Percentiles rank a stretch among this genome's conserved stretches.
These are phyloP conservation scores for Scaptomyza reducta DNA, from an alignment of 2,888 invertebrate species.

Conservation along the genomic window DNA sequence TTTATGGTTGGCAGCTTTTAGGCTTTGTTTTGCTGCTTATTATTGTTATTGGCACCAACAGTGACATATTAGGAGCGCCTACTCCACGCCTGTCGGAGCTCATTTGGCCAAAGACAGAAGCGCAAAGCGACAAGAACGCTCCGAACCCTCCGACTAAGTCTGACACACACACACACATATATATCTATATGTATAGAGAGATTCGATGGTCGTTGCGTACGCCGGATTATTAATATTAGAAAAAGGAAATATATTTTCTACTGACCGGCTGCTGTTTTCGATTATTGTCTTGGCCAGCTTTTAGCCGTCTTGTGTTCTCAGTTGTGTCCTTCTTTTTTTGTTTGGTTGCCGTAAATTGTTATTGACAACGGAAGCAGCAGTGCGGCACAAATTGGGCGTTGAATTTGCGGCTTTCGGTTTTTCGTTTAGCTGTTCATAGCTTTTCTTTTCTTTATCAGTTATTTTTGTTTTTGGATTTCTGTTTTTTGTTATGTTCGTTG, in stretches of 20 bases:
- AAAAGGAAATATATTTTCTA: slow-evolving; percentile 74
- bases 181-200: slow-evolving; percentile 21
- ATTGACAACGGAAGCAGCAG: slow-evolving; percentile 80
- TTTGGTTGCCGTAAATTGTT: slow-evolving; percentile 73
- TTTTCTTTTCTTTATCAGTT: slow-evolving; percentile 31
- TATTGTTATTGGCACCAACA: slow-evolving; percentile 81
- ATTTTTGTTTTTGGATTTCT: slow-evolving; percentile 10
- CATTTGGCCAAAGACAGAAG: slow-evolving; percentile 47
- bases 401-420: slow-evolving; percentile 73
- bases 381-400: slow-evolving; percentile 78
- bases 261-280: slow-evolving; percentile 80
- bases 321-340: slow-evolving; percentile 44
- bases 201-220: slow-evolving; percentile 61
- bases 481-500: slow-evolving; percentile 18
- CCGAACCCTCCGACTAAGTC: background rate
- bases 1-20: slow-evolving; percentile 78
- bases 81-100: slow-evolving; percentile 63
- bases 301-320: slow-evolving; percentile 14
- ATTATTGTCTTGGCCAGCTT: slow-evolving; percentile 67
- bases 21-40: slow-evolving; percentile 80
- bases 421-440: slow-evolving; percentile 48
- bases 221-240: slow-evolving; percentile 77
- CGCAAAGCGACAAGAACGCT: slow-evolving; percentile 4
- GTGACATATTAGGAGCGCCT: slow-evolving; percentile 74
- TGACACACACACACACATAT: no score